Conservation (phyloP, 2,113 vertebrate species). For the Oxyruncus cristatus region DNA sequence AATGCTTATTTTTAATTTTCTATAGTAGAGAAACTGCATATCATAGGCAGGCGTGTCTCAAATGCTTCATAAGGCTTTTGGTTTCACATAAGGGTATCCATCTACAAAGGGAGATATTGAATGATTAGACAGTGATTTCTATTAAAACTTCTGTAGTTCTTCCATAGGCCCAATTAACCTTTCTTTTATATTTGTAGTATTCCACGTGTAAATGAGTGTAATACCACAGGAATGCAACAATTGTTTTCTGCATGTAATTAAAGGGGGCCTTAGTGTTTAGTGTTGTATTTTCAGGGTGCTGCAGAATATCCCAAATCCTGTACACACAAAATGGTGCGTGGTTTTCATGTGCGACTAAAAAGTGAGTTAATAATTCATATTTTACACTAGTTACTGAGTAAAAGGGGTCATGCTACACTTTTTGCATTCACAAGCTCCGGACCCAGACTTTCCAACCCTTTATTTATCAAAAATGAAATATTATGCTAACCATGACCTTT, state of each 20-base stretch:
- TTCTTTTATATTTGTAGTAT: not conserved
- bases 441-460: slow-evolving; percentile 44
- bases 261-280: not conserved
- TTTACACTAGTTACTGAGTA: slow-evolving; percentile 37
- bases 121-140: not conserved
- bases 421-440: not conserved
- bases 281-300: not conserved
- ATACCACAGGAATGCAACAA: not conserved
- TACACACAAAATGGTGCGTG: not conserved
- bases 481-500: slow-evolving; percentile 53
- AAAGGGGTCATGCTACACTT: slow-evolving; percentile 47
- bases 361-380: slow-evolving; percentile 19
- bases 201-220: not conserved
- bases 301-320: not conserved
- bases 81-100: not conserved
- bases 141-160: not conserved
- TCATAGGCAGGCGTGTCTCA: not conserved
- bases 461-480: slow-evolving; percentile 59
- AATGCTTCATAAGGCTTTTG: not conserved
- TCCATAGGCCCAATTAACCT: not conserved
- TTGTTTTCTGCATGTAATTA: not conserved
- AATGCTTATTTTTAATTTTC: not conserved
- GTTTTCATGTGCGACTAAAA: not conserved
- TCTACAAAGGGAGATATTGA: not conserved
- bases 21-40: not conserved